Evolutionary conservation across 2,888 invertebrate genomes (phyloP).

Genomic region (Noctuana brunneofusca): DNA sequence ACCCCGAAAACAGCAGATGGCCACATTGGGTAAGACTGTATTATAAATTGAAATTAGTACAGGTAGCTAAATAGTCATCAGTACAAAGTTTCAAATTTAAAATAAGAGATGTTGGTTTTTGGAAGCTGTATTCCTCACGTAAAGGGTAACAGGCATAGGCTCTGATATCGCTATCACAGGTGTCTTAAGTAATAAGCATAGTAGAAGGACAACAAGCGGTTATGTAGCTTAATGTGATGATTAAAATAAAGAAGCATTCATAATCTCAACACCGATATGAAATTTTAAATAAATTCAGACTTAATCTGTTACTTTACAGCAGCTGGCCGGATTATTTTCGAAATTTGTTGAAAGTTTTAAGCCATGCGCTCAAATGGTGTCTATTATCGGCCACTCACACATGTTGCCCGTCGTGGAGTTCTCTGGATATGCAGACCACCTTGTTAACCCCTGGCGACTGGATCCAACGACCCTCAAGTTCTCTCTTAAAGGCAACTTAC

Average conservation of each 20-base stretch:
- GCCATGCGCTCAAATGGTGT: constrained; percentile 97
- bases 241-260: too few species aligned
- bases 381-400: constrained; percentile 93
- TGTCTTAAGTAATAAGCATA: too few species aligned
- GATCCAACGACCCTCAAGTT: constrained; percentile 91
- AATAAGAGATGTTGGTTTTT: too few species aligned
- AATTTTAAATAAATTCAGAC: background rate
- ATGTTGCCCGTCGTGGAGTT: constrained; percentile 97
- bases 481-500: constrained; percentile 87
- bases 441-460: constrained; percentile 96
- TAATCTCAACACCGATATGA: too few species aligned
- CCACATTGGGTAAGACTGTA: constrained; percentile 96
- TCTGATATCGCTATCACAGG: too few species aligned
- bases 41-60: too few species aligned
- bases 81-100: too few species aligned
- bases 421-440: constrained; percentile 93
- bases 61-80: too few species aligned
- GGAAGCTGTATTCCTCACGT: too few species aligned
- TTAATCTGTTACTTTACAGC: constrained; percentile 75
- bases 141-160: too few species aligned
- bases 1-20: constrained; percentile 88
- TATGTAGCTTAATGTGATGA: too few species aligned
- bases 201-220: too few species aligned
- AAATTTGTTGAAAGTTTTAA: constrained; percentile 96
- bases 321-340: constrained; percentile 92